phyloP scores from a whole-genome alignment of 2,113 vertebrate genomes.

The Corythoichthys haematopterus region DNA sequence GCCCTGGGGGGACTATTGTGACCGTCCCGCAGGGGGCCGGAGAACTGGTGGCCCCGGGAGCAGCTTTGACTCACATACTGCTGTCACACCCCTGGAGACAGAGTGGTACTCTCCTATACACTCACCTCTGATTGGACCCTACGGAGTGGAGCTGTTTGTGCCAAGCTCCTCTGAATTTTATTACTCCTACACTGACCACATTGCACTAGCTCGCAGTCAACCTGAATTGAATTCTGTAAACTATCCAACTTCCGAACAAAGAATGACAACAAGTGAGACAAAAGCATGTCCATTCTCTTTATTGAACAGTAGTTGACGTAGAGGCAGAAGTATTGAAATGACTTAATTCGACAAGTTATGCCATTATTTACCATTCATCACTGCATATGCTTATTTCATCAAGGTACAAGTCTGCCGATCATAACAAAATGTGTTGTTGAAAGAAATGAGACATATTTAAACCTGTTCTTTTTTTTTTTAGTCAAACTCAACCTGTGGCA shows the following conservation, averaged over 20 bases:
- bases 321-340: conserved; percentile 42
- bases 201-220: no score
- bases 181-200: not conserved
- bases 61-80: conserved; percentile 76
- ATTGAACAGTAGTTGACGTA: conserved; percentile 44
- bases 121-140: conserved; percentile 48
- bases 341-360: conserved; percentile 34
- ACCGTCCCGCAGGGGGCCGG: conserved; percentile 70
- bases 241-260: not conserved
- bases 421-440: not conserved
- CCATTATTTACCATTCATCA: conserved; percentile 17
- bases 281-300: conserved; percentile 41
- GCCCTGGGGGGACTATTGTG: conserved; percentile 74
- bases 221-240: not conserved
- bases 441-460: conserved; percentile 3
- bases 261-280: not conserved
- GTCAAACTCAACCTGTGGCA: conserved; percentile 50
- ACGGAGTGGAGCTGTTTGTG: conserved; percentile 38
- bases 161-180: conserved; percentile 46
- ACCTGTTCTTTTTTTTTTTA: conserved; percentile 49
- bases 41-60: conserved; percentile 70
- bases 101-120: conserved; percentile 46
- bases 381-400: not conserved
- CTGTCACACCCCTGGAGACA: conserved; percentile 80
- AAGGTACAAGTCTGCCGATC: conserved; percentile 25